phyloP scores from a whole-genome alignment of 37 sponge, comb jelly and placozoan species.

The Beroe forskalii region DNA sequence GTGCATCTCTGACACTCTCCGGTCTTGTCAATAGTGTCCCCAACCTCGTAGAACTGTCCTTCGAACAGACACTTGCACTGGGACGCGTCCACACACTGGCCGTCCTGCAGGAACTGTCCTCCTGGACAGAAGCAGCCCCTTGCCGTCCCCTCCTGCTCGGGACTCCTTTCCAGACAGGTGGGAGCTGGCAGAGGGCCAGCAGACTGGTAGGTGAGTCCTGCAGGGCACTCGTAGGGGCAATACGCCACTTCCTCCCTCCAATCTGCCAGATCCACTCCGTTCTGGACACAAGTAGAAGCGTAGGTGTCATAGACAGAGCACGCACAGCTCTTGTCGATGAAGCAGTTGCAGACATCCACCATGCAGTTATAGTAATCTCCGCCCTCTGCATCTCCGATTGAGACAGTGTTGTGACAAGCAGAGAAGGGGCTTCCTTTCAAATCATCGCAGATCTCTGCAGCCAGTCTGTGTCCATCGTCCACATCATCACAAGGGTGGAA shows the following conservation, averaged over 20 bases:
- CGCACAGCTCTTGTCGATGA: background rate
- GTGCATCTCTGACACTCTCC: background rate
- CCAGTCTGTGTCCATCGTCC: background rate
- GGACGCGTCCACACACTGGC: background rate
- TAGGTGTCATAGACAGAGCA: constrained; percentile 27
- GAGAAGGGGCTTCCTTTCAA: constrained; percentile 6
- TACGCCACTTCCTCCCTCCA: background rate
- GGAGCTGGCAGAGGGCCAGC: no score
- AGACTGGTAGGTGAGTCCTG: background rate
- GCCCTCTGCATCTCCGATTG: background rate
- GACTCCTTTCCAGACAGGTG: background rate
- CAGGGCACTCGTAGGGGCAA: constrained; percentile 36
- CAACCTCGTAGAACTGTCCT: constrained; percentile 10
- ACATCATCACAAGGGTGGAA: constrained; percentile 48
- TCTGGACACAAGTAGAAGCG: background rate
- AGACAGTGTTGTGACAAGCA: background rate
- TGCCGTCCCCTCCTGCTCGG: background rate
- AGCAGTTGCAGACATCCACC: no score
- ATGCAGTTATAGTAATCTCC: constrained; percentile 24
- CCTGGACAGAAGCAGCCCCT: constrained; percentile 31
- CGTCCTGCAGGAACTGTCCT: constrained; percentile 31
- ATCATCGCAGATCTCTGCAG: background rate
- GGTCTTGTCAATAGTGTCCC: background rate
- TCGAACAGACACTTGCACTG: constrained; percentile 25
- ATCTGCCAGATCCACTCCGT: background rate